Conservation (phyloP, 2,113 vertebrate species). For the Thomomys bottae region DNA sequence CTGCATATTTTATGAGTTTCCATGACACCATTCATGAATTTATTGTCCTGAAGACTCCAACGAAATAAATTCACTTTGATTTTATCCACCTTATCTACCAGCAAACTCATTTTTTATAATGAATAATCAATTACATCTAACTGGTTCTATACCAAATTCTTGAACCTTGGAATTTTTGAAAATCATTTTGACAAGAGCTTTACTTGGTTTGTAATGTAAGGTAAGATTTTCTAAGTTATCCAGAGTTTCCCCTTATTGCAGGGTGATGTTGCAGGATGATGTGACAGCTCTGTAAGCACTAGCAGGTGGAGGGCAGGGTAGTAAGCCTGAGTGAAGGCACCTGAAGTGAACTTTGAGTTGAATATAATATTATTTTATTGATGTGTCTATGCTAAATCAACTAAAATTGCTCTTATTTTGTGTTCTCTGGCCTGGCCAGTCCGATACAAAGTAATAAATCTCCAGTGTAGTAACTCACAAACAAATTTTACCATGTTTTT, state of each 20-base stretch:
- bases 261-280: rapidly evolving
- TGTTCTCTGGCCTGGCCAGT: neutral
- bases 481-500: neutral
- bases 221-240: neutral
- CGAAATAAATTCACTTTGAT: neutral
- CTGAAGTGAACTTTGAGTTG: neutral
- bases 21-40: neutral
- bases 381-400: neutral
- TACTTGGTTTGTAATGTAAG: neutral
- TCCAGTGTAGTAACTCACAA: neutral
- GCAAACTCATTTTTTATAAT: neutral
- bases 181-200: neutral
- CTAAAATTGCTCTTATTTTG: neutral
- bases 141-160: neutral
- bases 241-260: neutral
- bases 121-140: neutral
- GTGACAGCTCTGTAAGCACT: neutral
- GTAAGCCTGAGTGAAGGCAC: neutral
- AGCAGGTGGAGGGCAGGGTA: rapidly evolving
- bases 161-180: neutral
- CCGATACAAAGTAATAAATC: neutral
- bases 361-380: neutral
- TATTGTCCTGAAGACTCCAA: neutral
- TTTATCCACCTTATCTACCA: neutral
- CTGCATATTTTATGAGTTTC: neutral